These are phyloP conservation scores for Patella depressa DNA, from an alignment of 2,888 invertebrate species.

Conservation along the genomic window DNA sequence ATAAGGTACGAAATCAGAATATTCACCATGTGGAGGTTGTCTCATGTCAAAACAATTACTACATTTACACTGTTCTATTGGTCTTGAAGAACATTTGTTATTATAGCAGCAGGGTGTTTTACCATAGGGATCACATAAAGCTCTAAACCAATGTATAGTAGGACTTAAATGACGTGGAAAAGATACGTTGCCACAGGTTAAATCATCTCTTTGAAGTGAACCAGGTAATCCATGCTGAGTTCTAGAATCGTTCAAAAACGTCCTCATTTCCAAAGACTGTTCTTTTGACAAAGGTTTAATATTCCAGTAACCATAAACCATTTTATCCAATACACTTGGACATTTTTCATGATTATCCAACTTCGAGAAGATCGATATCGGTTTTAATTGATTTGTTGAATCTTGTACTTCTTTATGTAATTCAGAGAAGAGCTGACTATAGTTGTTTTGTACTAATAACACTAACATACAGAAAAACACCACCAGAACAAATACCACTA, in stretches of 20 bases:
- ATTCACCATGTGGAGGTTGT: constrained; percentile 3
- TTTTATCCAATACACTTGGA: neutral
- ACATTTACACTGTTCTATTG: neutral
- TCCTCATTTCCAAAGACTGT: neutral
- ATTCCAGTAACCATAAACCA: neutral
- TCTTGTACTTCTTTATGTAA: no score
- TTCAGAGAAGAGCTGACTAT: no score
- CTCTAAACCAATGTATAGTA: neutral
- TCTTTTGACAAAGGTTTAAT: neutral
- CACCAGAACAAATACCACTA: no score
- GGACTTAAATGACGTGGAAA: neutral
- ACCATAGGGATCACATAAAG: neutral
- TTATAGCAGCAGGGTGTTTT: neutral
- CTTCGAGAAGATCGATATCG: no score
- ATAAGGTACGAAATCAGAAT: neutral
- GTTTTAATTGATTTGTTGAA: no score
- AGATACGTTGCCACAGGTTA: neutral
- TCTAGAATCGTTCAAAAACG: neutral
- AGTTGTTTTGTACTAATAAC: no score
- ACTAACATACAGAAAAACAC: no score
- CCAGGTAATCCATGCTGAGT: neutral
- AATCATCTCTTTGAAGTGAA: neutral
- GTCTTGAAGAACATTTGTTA: neutral
- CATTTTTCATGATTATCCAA: no score
- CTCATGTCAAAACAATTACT: constrained; percentile 1